Conservation (phyloP, 2,888 invertebrate species). For the Ceratothoa steindachneri region DNA sequence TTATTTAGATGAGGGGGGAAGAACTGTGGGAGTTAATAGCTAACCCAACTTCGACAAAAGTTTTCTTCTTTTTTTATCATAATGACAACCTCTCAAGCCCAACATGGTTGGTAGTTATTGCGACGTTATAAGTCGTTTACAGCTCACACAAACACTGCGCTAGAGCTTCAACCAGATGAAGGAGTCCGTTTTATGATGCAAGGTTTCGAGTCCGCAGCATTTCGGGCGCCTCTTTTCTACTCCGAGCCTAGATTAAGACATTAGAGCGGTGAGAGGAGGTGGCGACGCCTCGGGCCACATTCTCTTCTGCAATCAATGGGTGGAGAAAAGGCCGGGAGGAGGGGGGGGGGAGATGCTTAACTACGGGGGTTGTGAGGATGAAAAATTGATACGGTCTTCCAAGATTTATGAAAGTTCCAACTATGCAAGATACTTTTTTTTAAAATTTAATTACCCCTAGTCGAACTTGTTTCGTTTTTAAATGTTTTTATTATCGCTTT, state of each 20-base stretch:
- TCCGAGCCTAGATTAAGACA: conserved; percentile 8
- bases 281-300: background rate
- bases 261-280: background rate
- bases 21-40: too few relatives aligned
- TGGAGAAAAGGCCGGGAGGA: background rate
- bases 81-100: too few relatives aligned
- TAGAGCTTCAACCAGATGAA: too few relatives aligned
- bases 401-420: background rate
- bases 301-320: conserved; percentile 14
- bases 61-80: too few relatives aligned
- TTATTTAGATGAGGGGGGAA: too few relatives aligned
- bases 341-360: conserved; percentile 1
- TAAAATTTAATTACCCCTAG: background rate
- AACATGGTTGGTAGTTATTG: too few relatives aligned
- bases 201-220: background rate
- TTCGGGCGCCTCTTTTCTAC: background rate
- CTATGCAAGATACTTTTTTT: background rate
- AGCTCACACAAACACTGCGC: too few relatives aligned
- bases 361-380: background rate
- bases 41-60: too few relatives aligned
- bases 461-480: background rate
- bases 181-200: background rate
- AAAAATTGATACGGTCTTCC: background rate
- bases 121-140: too few relatives aligned
- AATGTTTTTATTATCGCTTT: background rate